phyloP scores from a whole-genome alignment of 2,113 vertebrate genomes.

The Mobula birostris region DNA sequence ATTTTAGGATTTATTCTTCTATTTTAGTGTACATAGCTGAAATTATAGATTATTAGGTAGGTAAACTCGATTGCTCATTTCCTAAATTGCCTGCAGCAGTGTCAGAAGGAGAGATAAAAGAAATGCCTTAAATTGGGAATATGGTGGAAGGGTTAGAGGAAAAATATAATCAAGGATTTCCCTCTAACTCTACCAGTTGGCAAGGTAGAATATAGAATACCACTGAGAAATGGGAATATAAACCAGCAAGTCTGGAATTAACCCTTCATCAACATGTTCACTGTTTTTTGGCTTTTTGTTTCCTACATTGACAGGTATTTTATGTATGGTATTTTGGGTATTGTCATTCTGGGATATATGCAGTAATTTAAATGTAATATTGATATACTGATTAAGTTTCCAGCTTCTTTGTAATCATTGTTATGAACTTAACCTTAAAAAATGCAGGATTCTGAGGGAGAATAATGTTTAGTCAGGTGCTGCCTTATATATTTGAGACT shows the following conservation, averaged over 20 bases:
- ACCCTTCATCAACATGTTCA: neutral
- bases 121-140: neutral
- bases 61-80: neutral
- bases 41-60: neutral
- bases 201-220: neutral
- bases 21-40: neutral
- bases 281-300: neutral
- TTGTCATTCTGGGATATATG: neutral
- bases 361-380: neutral
- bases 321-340: neutral
- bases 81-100: neutral
- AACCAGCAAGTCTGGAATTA: neutral
- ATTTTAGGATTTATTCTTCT: neutral
- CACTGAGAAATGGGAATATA: neutral
- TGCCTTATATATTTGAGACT: neutral
- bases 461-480: neutral
- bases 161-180: neutral
- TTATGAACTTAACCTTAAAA: neutral
- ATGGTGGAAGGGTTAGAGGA: neutral
- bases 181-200: too few relatives aligned
- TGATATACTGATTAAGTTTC: neutral
- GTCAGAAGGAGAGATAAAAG: too few relatives aligned
- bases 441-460: neutral
- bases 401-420: neutral
- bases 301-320: neutral